Base-by-base conservation (phyloP, 2,888 invertebrate genomes). In the Cacoxenus indagator region DNA sequence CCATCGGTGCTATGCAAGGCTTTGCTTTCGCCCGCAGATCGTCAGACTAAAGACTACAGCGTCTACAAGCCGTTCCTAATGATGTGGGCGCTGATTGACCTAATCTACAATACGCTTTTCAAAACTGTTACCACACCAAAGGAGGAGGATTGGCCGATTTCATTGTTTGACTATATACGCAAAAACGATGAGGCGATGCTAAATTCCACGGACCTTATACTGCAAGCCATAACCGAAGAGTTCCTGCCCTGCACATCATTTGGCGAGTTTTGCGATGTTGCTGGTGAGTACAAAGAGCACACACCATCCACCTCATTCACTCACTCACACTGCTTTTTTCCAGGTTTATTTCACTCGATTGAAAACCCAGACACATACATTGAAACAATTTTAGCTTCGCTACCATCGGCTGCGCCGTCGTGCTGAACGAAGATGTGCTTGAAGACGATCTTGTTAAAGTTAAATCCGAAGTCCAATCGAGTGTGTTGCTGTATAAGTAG, bases 221-320 rank as follows among this genome's bases (percentile, higher is more conserved):
- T 98, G 73, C 90, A 92, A 27, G 90, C 92, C 0, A 95, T 97
- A 79, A 94, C 96, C 51, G 95, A 97, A 81, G 97, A 98, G 87
- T 90, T 96, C 82, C 90, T 97, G 79, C 95, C 96, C 9, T 96
- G 97, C 89, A 92, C 95, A 72, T 95, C 96, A 17, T 94, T 98
- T 88, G 92, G 91, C 6, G 98, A 98, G 90, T 96, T 96, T 90
- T 95, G 95, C 89, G 98, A 98, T 91, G 96, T 97, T 76, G 92
- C 93, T 78, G 96, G 96, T 88, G 71, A 22, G 17, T 31, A 37
- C 17, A 9, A 14, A 17, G 2, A 62, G 2, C 3, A 1, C 3
- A 3, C 8, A 43, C 11, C 9, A 26, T 22, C 0, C 14, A 26
- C 8, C n/a, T 55, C 27, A 2, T 46, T 31, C 46, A 19, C 4